Evolutionary conservation across 2,113 vertebrate genomes (phyloP), one percentile per base, ranked within the genome.

Genomic region (Melanerpes formicivorus): DNA sequence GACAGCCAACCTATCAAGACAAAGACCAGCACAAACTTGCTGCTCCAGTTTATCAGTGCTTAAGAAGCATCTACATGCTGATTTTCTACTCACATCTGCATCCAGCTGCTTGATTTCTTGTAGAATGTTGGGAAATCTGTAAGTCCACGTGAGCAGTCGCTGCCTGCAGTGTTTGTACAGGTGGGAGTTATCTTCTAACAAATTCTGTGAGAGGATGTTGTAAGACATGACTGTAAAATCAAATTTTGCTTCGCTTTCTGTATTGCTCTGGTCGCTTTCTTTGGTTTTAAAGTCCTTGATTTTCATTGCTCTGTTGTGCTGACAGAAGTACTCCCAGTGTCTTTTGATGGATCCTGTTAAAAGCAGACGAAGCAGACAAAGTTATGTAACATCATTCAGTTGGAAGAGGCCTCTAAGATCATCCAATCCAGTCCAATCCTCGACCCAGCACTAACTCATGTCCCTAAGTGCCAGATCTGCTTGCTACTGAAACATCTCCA

Each of bases 201-300:
- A 98, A 70, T 99, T 97, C 96, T 99, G 99, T 6, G 99, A 98
- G 90, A 99, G 98, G 93, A 99, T 99, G 91, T 99, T 99, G 97
- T 99, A 99, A 65, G 99, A 99, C 98, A 99, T 98, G 73, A 99
- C 98, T 2, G 98, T 98, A 94, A 99, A 99, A 95, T 99, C 98
- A 94, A 99, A 99, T 12, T 90, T 92, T 81, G 91, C 14, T 64
- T 86, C 93, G 67, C 59, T 93, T 40, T 89, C 87, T 89, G 80
- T 90, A 92, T 63, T 96, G 37, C 74, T 93, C 90, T 96, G 90
- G 64, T 94, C 82, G 69, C 77, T 73, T 64, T 77, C 84, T 80
- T 93, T 83, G 18, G 89, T 88, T 97, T 92, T 87, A 40, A 92
- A 14, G 6, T 66, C 44, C 40, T 44, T 66, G 19, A 93, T 75